Conservation (phyloP, 2,797 vertebrate genomes). For the Sebastes matsubarae region DNA sequence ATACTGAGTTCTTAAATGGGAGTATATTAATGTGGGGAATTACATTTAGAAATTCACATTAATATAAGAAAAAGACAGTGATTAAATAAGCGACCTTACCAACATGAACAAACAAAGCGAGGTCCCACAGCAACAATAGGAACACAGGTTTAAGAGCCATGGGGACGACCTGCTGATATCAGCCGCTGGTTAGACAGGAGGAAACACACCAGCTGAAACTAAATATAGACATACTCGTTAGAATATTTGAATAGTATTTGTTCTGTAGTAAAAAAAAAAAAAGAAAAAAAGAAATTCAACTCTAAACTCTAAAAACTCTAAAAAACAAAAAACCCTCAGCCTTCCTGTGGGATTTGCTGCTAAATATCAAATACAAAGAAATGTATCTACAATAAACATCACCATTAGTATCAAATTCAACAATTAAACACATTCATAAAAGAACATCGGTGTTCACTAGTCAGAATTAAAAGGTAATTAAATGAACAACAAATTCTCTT, state of each 20-base stretch:
- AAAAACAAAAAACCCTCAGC: neutral
- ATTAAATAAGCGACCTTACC: conserved; percentile 42
- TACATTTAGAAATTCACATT: neutral
- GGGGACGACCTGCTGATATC: conserved; percentile 12
- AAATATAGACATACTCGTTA: neutral
- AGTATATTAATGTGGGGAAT: neutral
- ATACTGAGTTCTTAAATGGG: neutral
- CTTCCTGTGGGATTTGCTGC: neutral
- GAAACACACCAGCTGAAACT: conserved; percentile 27
- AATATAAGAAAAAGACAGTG: neutral
- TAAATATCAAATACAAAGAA: neutral
- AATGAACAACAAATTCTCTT: neutral
- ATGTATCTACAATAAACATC: neutral
- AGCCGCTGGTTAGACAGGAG: neutral
- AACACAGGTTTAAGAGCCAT: conserved; percentile 52
- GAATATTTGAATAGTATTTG: too few relatives aligned
- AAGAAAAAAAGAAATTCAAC: too few relatives aligned
- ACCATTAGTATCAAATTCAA: neutral
- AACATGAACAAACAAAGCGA: conserved; percentile 12
- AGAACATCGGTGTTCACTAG: neutral
- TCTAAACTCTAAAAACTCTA: neutral
- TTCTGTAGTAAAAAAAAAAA: neutral
- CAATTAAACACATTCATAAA: neutral
- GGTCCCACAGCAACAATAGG: conserved; percentile 38
- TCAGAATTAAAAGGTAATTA: neutral